Evolutionary conservation across 2,888 invertebrate genomes (phyloP).

Genomic region (Dicycla oo): DNA sequence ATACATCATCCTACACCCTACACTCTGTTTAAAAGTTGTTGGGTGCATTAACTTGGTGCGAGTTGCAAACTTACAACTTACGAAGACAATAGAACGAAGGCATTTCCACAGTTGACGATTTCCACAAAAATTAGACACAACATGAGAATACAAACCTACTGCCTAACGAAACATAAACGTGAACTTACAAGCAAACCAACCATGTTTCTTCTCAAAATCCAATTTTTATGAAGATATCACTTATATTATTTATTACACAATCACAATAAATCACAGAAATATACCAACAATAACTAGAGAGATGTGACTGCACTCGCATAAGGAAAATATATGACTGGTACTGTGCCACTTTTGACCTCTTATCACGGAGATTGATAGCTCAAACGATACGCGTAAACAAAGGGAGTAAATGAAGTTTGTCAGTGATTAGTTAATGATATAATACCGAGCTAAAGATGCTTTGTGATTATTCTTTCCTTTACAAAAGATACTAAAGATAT

Average conservation of each 20-base stretch:
- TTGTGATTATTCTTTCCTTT: slow-evolving; percentile 17
- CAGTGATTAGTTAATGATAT: slow-evolving; percentile 55
- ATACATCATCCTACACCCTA: neutral
- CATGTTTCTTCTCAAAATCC: slow-evolving; percentile 64
- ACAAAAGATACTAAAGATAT: slow-evolving; percentile 5
- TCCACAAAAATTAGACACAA: slow-evolving; percentile 24
- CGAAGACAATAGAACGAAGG: slow-evolving; percentile 14
- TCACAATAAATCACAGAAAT: slow-evolving; percentile 2
- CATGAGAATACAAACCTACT: slow-evolving; percentile 5
- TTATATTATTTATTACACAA: slow-evolving; percentile 31
- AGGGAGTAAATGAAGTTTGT: slow-evolving; percentile 65
- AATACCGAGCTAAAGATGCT: slow-evolving; percentile 17
- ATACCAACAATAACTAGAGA: too few relatives aligned
- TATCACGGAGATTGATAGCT: slow-evolving; percentile 67
- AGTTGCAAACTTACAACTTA: slow-evolving; percentile 2
- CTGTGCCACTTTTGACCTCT: slow-evolving; percentile 58
- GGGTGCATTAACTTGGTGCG: neutral
- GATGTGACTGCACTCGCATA: slow-evolving; percentile 52
- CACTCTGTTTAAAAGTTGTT: neutral
- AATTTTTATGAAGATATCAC: slow-evolving; percentile 10
- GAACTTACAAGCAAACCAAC: slow-evolving; percentile 77
- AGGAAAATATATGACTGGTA: slow-evolving; percentile 57
- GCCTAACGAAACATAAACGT: neutral
- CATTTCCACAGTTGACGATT: slow-evolving; percentile 23
- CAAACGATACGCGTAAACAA: slow-evolving; percentile 46